Percentiles rank a stretch among this genome's conserved stretches.
phyloP scores from a whole-genome alignment of 2,113 vertebrate genomes.

The Chascanopsetta lugubris region DNA sequence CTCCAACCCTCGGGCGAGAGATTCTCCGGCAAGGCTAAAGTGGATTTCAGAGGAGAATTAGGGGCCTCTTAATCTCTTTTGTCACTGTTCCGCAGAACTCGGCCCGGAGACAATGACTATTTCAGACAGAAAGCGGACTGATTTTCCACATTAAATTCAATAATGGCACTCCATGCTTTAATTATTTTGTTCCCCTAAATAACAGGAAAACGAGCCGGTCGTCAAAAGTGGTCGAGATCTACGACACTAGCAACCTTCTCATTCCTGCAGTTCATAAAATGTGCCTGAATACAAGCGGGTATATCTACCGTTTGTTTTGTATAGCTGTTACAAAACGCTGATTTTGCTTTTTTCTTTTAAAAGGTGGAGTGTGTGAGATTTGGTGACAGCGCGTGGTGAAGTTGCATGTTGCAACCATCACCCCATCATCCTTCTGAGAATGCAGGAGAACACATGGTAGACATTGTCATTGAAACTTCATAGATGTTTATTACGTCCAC shows the following conservation, averaged over 20 bases:
- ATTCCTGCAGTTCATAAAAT: conserved; percentile 13
- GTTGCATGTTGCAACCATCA: no score
- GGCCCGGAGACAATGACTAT: conserved; percentile 62
- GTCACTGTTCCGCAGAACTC: conserved; percentile 56
- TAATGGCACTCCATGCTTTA: conserved; percentile 45
- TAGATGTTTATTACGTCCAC: no score
- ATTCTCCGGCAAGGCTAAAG: conserved; percentile 67
- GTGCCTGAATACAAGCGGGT: neutral
- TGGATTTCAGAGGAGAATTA: conserved; percentile 76
- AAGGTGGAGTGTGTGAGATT: no score
- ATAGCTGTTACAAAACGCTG: conserved; percentile 7
- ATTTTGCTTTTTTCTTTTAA: neutral
- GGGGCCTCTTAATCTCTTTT: conserved; percentile 72
- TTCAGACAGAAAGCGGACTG: conserved; percentile 38
- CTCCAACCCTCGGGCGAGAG: conserved; percentile 52
- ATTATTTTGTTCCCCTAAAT: conserved; percentile 57
- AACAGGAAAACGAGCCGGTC: conserved; percentile 34
- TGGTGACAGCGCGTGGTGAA: no score
- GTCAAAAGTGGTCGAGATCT: conserved; percentile 14
- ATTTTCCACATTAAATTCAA: conserved; percentile 69
- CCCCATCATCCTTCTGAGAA: no score
- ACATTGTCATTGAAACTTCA: no score
- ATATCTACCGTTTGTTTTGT: conserved; percentile 13
- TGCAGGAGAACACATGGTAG: no score
- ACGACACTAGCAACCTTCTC: neutral